These are phyloP conservation scores for Troilus luridus DNA, from an alignment of 2,888 invertebrate species.

Conservation along the genomic window DNA sequence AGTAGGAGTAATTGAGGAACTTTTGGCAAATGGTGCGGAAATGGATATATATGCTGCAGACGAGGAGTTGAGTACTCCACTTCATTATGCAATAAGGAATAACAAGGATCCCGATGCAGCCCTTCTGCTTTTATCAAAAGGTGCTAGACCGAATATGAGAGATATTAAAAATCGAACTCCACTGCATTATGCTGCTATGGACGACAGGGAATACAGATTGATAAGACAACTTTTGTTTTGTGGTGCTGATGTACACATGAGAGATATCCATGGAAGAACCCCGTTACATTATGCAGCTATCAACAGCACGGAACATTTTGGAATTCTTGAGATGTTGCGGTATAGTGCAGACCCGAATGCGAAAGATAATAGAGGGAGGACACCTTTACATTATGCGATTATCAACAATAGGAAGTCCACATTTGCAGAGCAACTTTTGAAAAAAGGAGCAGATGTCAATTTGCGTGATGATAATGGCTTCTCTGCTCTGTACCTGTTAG, in stretches of 20 bases:
- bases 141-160: background rate
- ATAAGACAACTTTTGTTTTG: background rate
- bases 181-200: slow-evolving; percentile 29
- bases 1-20: background rate
- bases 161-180: slow-evolving; percentile 25
- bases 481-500: background rate
- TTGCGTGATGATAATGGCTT: background rate
- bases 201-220: background rate
- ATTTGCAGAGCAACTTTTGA: background rate
- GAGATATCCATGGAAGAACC: slow-evolving; percentile 21
- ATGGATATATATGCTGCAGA: background rate
- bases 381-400: background rate
- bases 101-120: background rate
- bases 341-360: background rate
- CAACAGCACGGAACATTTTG: background rate
- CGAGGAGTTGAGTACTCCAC: background rate
- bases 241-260: background rate
- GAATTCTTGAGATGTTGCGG: background rate
- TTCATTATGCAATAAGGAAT: background rate
- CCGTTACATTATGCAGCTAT: background rate
- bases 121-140: background rate
- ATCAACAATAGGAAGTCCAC: background rate
- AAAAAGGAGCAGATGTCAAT: slow-evolving; percentile 9
- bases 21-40: slow-evolving; percentile 5
- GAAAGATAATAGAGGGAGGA: background rate